phyloP scores from a whole-genome alignment of 1,140 invertebrate species.

The Danaus melanippus region DNA sequence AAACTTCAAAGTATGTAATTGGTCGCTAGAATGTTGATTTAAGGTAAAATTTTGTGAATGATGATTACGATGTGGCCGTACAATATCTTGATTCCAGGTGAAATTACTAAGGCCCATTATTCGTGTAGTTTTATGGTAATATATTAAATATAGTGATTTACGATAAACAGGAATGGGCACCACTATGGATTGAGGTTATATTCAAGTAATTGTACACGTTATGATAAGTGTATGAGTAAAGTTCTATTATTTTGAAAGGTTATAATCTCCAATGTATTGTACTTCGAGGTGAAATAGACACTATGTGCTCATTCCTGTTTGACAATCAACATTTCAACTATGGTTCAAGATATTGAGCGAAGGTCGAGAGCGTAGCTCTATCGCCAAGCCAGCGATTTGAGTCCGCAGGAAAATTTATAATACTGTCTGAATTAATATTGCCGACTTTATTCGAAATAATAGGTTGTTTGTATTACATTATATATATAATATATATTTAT shows the following conservation, averaged over 20 bases:
- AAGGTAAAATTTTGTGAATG: slow-evolving; percentile 6
- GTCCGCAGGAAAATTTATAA: slow-evolving; percentile 9
- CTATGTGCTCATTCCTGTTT: slow-evolving; percentile 1
- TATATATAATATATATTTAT: background rate
- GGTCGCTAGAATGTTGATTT: slow-evolving; percentile 8
- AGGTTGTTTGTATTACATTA: slow-evolving; percentile 15
- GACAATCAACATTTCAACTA: slow-evolving; percentile 13
- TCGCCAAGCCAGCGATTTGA: background rate
- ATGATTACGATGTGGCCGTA: slow-evolving; percentile 9
- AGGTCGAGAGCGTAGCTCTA: background rate
- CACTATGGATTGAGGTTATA: too few species aligned
- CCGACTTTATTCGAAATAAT: slow-evolving; percentile 8
- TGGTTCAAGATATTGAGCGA: slow-evolving; percentile 19
- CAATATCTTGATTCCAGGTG: slow-evolving; percentile 21
- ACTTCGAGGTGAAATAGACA: slow-evolving; percentile 1
- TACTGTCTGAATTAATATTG: slow-evolving; percentile 4
- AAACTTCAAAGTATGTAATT: slow-evolving; percentile 16
- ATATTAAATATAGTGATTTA: too few species aligned
- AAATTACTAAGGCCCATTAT: background rate
- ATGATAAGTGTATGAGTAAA: too few species aligned
- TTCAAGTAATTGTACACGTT: too few species aligned
- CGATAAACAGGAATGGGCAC: too few species aligned
- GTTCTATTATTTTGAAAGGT: too few species aligned
- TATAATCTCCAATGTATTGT: background rate
- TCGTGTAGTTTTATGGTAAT: too few species aligned